phyloP scores from a whole-genome alignment of 1,140 invertebrate genomes.

The Drosophila takahashii region DNA sequence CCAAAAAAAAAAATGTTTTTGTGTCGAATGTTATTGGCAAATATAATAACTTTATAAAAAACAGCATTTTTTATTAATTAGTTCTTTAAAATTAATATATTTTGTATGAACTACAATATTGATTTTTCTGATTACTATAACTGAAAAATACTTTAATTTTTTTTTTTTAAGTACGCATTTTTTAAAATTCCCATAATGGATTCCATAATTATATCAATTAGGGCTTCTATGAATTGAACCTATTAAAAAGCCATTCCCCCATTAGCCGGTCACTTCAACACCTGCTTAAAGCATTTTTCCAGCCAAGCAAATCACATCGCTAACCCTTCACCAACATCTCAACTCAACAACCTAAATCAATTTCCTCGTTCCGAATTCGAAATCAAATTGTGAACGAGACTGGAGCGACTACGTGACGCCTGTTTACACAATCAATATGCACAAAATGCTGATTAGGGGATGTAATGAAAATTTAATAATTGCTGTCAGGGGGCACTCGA shows the following conservation, averaged over 20 bases:
- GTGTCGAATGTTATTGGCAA: no score
- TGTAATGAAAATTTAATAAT: conserved; percentile 84
- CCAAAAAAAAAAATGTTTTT: no score
- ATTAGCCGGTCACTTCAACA: conserved; percentile 41
- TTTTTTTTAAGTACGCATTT: no score
- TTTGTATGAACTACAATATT: no score
- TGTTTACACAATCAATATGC: conserved; percentile 72
- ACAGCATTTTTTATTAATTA: no score
- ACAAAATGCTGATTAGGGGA: conserved; percentile 82
- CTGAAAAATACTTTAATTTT: no score
- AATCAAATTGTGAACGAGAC: conserved; percentile 18
- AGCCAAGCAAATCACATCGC: conserved; percentile 8
- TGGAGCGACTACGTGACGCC: conserved; percentile 20
- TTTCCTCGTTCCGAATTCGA: conserved; percentile 7
- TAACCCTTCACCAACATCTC: conserved; percentile 18
- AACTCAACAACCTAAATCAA: background rate
- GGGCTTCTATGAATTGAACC: background rate
- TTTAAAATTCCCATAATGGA: background rate
- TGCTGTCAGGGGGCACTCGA: conserved; percentile 66
- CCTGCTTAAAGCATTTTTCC: conserved; percentile 48
- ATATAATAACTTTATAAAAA: no score
- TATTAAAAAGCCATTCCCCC: conserved; percentile 1
- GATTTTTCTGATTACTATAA: no score
- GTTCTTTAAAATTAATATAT: no score
- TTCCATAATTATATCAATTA: background rate